Base-by-base conservation (phyloP, 1,140 invertebrate genomes). In the Coelopa frigida region DNA sequence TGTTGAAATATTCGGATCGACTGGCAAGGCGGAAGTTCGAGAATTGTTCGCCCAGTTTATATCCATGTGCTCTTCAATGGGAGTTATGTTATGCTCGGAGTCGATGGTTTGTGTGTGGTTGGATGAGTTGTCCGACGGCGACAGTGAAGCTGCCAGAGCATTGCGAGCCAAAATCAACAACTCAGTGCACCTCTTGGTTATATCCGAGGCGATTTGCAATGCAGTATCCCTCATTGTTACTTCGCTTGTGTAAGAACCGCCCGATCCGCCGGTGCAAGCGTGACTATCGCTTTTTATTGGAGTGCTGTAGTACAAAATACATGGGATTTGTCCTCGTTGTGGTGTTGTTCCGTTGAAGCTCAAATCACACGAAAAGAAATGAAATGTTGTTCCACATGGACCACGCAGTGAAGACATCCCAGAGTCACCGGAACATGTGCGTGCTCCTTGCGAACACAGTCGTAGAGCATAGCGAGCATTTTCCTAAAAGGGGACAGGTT, bases 321-420 rank as follows among this genome's bases (percentile, higher is more conserved):
- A 84, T 1, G 95, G 94, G 54, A 98, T 84, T 73, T 99, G 95
- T 32, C 95, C 95, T 29, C 94, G 75, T 0, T 85, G 86, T 54
- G 94, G 81, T 4, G 92, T 95, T 1, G 94, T 93, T 45, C 93
- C 94, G 72, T 97, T 96, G 57, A 90, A 91, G 70, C 92, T 95
- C 17, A 97, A 75, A 10, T 90, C 86, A 71, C 92, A 94, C 10
- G 89, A 86, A 21, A 82, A 84, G 64, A 94, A 98, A n/a, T 83
- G 83, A 68, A 97, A 96, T 1, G 79, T 84, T 4, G 89, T 90
- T 33, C 91, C 91, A 73, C 97, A 94, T 0, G 91, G 87, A 29
- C 93, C 93, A 60, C 89, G 87, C 0, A 97, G 83, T 3, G 82
- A 79, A 24, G 81, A 81, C 36, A 94, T 69, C 0, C 94, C 94